phyloP scores from a whole-genome alignment of 2,888 invertebrate species.

The Philaethria dido region DNA sequence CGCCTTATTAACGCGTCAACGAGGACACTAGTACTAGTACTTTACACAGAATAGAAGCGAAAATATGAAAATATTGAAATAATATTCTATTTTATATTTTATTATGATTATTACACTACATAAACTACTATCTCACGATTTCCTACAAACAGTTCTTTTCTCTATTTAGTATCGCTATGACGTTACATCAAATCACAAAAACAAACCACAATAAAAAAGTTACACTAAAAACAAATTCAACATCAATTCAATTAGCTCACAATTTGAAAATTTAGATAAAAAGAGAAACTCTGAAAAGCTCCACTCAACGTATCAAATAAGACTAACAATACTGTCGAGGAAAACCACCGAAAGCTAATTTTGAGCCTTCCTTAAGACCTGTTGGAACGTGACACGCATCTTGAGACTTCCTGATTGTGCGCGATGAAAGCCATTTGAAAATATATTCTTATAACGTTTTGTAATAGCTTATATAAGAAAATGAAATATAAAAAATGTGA shows the following conservation, averaged over 20 bases:
- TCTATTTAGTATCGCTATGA: too few species aligned
- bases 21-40: too few species aligned
- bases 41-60: too few species aligned
- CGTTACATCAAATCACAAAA: too few species aligned
- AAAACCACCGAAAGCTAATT: conserved; percentile 44
- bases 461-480: background rate
- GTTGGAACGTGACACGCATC: conserved; percentile 42
- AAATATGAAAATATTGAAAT: too few species aligned
- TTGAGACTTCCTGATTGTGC: conserved; percentile 23
- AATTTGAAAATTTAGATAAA: background rate
- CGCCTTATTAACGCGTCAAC: too few species aligned
- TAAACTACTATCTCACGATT: too few species aligned
- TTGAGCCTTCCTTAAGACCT: conserved; percentile 42
- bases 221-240: background rate
- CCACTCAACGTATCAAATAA: conserved; percentile 26
- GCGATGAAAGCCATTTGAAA: conserved; percentile 29
- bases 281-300: conserved; percentile 14
- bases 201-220: too few species aligned
- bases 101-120: too few species aligned
- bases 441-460: conserved; percentile 7
- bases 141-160: too few species aligned
- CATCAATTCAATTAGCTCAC: background rate
- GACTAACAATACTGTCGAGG: conserved; percentile 32
- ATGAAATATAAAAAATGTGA: too few species aligned
- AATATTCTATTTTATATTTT: too few species aligned